Base-by-base conservation (phyloP, 2,888 invertebrate species). In the Synanthedon myopaeformis region DNA sequence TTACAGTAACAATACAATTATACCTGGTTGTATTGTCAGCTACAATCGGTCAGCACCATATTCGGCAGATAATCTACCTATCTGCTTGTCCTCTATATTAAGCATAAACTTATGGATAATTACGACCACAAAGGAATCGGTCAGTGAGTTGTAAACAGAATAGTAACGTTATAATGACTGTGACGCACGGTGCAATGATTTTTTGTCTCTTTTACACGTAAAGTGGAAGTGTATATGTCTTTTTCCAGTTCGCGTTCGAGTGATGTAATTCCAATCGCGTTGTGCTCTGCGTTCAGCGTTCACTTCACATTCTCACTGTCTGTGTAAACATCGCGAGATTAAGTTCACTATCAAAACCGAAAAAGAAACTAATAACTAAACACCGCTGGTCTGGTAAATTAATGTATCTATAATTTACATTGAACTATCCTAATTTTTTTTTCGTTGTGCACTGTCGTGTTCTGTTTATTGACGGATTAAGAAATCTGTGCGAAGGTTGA, bases 401-500 rank as follows among this genome's bases (percentile, higher is more conserved):
- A 35, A 35, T 35, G 35, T 10, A 35, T 35, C 23, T 23, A 5
- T 35, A 35, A 35, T 35, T 35, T 35, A 10, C 35, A 35, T 10
- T 35, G 8, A 35, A 55, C 13, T 17, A 19, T 35, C 14, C 23
- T 1, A 23, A 5, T 23, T 49, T 58, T 59, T 56, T 52, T 51
- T 42, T 54, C 52, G 52, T 35, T 54, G 51, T 57, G 49, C 10
- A 45, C 3, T 45, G 8, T 11, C 12, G 45, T 45, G 12, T 13
- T 65, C 65, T 59, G 54, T 61, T 54, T 60, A 45, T 45, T 45
- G 45, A 45, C 35, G 35, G 53, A 55, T 54, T 70, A 66, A 69
- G 70, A 76, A 77, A 76, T 71, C 67, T 53, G 62, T 57, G 58
- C 70, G 78, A 83, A 83, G 83, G 82, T 81, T 80, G 68, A 59